These are phyloP conservation scores for Epistrophe grossulariae DNA, from an alignment of 2,888 invertebrate species.

Conservation along the genomic window DNA sequence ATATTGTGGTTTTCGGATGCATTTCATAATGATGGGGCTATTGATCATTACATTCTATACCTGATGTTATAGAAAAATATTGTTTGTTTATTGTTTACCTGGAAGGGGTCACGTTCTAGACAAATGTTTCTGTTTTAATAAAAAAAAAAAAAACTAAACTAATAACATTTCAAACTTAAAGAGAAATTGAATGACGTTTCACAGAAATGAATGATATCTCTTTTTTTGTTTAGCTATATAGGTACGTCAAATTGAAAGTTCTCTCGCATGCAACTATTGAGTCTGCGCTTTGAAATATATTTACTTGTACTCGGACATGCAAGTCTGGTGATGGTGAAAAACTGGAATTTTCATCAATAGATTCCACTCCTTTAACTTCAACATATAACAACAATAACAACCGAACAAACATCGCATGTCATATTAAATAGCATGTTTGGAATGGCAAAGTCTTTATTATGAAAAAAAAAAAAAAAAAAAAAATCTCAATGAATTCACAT, in stretches of 20 bases:
- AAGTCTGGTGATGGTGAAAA: constrained; percentile 19
- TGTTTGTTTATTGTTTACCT: constrained; percentile 27
- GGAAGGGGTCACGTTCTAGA: constrained; percentile 8
- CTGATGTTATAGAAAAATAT: not conserved
- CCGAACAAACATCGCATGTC: constrained; percentile 14
- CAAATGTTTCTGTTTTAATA: constrained; percentile 5
- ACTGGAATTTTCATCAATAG: constrained; percentile 30
- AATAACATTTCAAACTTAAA: not conserved
- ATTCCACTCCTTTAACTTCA: constrained; percentile 25
- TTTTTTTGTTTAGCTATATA: not conserved
- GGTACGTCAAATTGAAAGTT: constrained; percentile 16
- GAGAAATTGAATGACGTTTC: constrained; percentile 1
- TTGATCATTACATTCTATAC: constrained; percentile 15
- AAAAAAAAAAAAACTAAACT: not conserved
- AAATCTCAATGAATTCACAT: constrained; percentile 37
- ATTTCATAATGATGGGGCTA: constrained; percentile 25
- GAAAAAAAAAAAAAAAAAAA: not conserved
- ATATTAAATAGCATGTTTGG: constrained; percentile 9
- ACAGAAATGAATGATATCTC: not conserved
- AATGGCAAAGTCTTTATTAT: not conserved
- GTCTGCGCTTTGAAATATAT: constrained; percentile 30
- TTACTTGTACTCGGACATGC: not conserved
- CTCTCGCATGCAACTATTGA: constrained; percentile 53
- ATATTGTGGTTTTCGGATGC: constrained; percentile 29
- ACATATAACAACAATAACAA: not conserved